Percentiles rank a stretch among this genome's conserved stretches.
Evolutionary conservation across 2,888 invertebrate species (phyloP).

Genomic region (Glaucopsyche alexis): DNA sequence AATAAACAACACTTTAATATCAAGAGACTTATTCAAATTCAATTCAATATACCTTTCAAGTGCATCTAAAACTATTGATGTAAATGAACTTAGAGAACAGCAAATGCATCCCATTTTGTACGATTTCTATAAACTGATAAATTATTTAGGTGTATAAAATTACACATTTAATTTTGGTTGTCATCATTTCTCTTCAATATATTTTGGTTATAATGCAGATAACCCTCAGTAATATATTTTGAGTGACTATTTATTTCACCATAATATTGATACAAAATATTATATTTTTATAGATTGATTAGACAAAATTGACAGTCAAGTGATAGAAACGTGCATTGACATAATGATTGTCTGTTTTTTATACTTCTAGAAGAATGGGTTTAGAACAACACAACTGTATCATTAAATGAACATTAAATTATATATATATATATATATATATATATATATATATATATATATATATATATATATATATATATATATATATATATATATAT

Average conservation of each 20-base stretch:
- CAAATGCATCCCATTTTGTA: slow-evolving; percentile 67
- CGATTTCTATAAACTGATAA: not conserved
- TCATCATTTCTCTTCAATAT: not conserved
- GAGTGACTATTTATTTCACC: not conserved
- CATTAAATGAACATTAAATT: no score
- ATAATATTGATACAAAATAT: not conserved
- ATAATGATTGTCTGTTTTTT: not conserved
- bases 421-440: no score
- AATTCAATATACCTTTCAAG: slow-evolving; percentile 56
- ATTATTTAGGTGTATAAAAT: not conserved
- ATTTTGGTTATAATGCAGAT: not conserved
- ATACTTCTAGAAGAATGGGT: not conserved
- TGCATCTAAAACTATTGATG: slow-evolving; percentile 63
- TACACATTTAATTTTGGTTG: not conserved
- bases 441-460: no score
- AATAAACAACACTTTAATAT: no score
- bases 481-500: no score
- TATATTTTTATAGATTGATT: not conserved
- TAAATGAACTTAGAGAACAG: slow-evolving; percentile 63
- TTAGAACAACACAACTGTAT: no score
- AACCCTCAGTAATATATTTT: not conserved
- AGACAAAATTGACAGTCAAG: not conserved
- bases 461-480: no score
- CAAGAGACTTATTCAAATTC: not conserved
- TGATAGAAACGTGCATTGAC: not conserved